phyloP scores from a whole-genome alignment of 2,797 vertebrate genomes.

The Sarcoramphus papa region DNA sequence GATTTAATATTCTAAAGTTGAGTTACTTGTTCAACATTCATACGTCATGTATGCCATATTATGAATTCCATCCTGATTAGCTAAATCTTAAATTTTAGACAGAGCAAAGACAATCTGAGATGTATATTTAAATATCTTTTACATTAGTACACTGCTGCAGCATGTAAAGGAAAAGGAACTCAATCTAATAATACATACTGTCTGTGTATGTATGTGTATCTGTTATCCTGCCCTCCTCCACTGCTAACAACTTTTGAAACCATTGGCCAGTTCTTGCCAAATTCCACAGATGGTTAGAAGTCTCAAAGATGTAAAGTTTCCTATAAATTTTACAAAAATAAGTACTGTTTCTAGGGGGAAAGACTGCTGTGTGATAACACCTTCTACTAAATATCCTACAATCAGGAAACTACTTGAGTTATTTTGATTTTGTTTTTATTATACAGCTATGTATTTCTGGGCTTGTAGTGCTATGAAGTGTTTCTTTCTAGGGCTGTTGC shows the following conservation, averaged over 20 bases:
- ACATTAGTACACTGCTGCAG: neutral
- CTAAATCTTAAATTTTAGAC: neutral
- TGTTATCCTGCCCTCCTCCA: constrained; percentile 4
- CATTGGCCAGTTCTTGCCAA: constrained; percentile 32
- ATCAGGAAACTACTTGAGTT: neutral
- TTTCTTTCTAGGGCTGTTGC: neutral
- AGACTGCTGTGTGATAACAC: constrained; percentile 9
- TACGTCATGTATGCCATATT: neutral
- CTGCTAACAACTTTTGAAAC: neutral
- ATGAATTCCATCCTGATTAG: neutral
- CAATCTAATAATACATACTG: constrained; percentile 15
- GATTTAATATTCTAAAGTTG: neutral
- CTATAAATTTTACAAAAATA: constrained; percentile 9
- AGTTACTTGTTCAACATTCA: neutral
- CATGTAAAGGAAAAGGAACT: neutral
- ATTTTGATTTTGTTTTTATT: neutral
- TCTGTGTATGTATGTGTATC: neutral
- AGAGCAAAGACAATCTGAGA: neutral
- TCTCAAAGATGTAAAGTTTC: constrained; percentile 10
- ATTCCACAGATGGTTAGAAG: constrained; percentile 36
- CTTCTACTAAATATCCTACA: constrained; percentile 18
- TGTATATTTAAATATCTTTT: neutral
- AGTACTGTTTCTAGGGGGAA: neutral
- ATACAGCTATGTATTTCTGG: neutral
- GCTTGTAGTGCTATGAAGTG: neutral